Percentiles rank a stretch among this genome's conserved stretches.
Evolutionary conservation across 2,797 vertebrate genomes (phyloP).

Genomic region (Enteromius viviparus): DNA sequence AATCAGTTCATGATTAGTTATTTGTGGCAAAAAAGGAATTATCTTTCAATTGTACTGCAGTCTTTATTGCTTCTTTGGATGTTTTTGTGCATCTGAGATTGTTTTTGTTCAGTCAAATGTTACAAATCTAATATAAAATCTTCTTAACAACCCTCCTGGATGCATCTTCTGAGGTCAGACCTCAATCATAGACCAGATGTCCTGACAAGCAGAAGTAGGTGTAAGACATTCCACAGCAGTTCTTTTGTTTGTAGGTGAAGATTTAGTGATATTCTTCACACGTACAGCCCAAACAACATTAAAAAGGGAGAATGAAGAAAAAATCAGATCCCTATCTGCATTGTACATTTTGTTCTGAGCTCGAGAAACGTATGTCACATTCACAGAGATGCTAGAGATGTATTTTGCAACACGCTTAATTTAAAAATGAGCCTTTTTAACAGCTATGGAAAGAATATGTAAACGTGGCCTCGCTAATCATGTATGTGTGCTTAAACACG

Average conservation of each 20-base stretch:
- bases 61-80: not conserved
- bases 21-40: not conserved
- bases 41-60: not conserved
- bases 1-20: not conserved
- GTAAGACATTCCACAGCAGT: not conserved
- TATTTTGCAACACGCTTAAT: not conserved
- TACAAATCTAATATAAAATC: not conserved
- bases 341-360: not conserved
- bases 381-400: not conserved
- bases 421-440: conserved; percentile 9
- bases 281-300: not conserved
- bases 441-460: not conserved
- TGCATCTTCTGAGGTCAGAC: not conserved
- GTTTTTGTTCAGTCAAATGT: not conserved
- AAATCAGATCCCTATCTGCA: not conserved
- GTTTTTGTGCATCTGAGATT: not conserved
- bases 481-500: not conserved
- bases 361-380: not conserved
- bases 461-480: not conserved
- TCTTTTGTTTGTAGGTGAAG: not conserved
- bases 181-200: not conserved
- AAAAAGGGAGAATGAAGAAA: not conserved
- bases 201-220: not conserved
- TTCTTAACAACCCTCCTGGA: not conserved
- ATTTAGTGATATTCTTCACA: not conserved